These are phyloP conservation scores for Buteo buteo DNA, from an alignment of 2,113 vertebrate genomes.

Conservation along the genomic window DNA sequence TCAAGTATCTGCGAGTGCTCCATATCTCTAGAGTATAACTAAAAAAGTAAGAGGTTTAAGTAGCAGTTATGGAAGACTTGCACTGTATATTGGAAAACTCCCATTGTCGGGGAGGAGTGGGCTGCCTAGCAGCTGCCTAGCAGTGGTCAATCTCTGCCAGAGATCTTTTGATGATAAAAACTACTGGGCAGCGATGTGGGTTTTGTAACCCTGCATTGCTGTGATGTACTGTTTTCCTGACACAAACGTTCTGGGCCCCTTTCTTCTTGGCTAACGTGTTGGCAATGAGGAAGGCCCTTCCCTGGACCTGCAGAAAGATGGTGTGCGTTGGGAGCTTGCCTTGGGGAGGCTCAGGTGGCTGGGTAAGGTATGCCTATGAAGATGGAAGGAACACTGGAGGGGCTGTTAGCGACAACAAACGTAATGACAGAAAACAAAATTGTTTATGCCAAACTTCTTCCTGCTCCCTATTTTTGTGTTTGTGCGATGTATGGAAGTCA, in stretches of 20 bases:
- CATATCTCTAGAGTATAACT: not conserved
- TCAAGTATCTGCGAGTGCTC: not conserved
- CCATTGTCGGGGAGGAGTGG: fast-evolving
- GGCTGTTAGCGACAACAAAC: not conserved
- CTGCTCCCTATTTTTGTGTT: fast-evolving
- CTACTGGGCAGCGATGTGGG: too few relatives aligned
- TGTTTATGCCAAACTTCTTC: not conserved
- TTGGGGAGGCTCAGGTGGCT: too few relatives aligned
- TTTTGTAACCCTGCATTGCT: not conserved
- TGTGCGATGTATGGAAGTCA: too few relatives aligned
- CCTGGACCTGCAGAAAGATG: not conserved
- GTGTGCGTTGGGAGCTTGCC: not conserved
- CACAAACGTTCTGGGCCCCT: fast-evolving
- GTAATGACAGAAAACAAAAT: not conserved
- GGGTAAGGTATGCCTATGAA: not conserved
- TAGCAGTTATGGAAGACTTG: fast-evolving
- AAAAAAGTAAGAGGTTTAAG: not conserved
- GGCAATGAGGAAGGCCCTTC: not conserved
- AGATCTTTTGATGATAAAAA: not conserved
- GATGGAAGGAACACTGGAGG: not conserved
- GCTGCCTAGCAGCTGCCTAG: not conserved
- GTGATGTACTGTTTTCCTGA: not conserved
- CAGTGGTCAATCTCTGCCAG: too few relatives aligned
- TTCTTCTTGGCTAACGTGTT: not conserved
- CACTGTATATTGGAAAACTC: not conserved